Base-by-base conservation (phyloP, 2,113 vertebrate genomes). In the Bubalus kerabau region DNA sequence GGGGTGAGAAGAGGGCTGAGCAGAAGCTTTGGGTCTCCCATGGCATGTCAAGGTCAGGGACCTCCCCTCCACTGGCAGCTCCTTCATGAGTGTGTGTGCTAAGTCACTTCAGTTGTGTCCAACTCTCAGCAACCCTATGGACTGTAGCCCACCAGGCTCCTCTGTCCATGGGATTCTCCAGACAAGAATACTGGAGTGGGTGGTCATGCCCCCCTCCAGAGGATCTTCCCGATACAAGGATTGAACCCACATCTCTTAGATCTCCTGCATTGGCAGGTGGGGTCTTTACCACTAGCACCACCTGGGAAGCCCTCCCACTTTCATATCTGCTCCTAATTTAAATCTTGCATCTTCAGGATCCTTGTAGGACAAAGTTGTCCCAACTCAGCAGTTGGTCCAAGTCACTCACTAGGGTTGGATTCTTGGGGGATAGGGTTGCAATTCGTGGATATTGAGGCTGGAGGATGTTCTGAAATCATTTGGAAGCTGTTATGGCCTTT, bases 351-450 rank as follows among this genome's bases (percentile, higher is more conserved):
- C 23, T 8, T 19, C n/a, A 7, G 40, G 78, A n/a, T 15, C 15
- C 26, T 92, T 86, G 52, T 56, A 24, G 16, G 48, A 14, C 9
- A 81, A 12, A 32, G 10, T 32, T 56, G 28, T 32, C 36, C 32
- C 57, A 36, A 17, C 48, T 67, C 36, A 17, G n/a, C 54, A 30
- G 2, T 50, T 21, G 36, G 5, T 11, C 46, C 52, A 64, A 67
- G 87, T 30, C 2, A 46, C 50, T 80, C 78, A 12, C 14, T 23
- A 60, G 84, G 78, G 16, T 76, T 10, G 5, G 26, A 40, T 40
- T 48, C 1, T 46, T 54, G 23, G 2, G 21, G 4, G 12, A 2
- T 7, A 19, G 7, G 43, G 23, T 46, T 6, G 81, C 4, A 4
- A 6, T 62, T 28, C 6, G 3, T 56, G 78, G 28, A 40, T 16